Evolutionary conservation across 2,888 invertebrate genomes (phyloP), one percentile per base, ranked within the genome.

Genomic region (Rhorus exstirpatorius): DNA sequence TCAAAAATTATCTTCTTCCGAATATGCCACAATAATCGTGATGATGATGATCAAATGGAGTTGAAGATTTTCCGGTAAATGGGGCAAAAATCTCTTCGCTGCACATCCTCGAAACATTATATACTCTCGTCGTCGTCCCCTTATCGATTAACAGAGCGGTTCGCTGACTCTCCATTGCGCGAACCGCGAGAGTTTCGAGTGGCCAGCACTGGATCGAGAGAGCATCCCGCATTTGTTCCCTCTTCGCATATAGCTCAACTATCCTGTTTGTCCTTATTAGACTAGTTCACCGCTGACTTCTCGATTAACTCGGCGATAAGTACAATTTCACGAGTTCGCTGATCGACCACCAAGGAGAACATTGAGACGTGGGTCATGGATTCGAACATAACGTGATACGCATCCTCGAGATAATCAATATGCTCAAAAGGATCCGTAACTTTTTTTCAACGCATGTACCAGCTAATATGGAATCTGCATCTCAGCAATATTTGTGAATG

Each of bases 271-370:
- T 75, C 53, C 74, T 63, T 53, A 65, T 65, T 65, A 44, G 65
- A 60, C 67, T 35, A 46, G 67, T 76, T 76, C 67, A 58, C 10
- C 58, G 31, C 46, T 67, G n/a, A 26, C n/a, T 55, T 55, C 53
- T 26, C 24, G 21, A 24, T 55, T 26, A 0, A 10, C 1, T 24
- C 53, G 12, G 12, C 12, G 53, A n/a, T n/a, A 21, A 51, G n/a
- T 8, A 55, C 1, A 26, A 55, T 21, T 55, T 26, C 24, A 21
- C 53, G 53, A 24, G 21, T 4, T 26, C 31, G 38, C 51, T 26
- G 17, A 14, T 21, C 58, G 49, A 49, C 76, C 76, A 46, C 58
- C 58, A 58, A 76, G 14, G 65, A 65, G 75, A 75, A 65, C 8
- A 51, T 8, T 19, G 19, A 51, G 51, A 19, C 8, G 14, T 14